These are phyloP conservation scores for Orthosia cruda DNA, from an alignment of 2,888 invertebrate species.

Conservation along the genomic window DNA sequence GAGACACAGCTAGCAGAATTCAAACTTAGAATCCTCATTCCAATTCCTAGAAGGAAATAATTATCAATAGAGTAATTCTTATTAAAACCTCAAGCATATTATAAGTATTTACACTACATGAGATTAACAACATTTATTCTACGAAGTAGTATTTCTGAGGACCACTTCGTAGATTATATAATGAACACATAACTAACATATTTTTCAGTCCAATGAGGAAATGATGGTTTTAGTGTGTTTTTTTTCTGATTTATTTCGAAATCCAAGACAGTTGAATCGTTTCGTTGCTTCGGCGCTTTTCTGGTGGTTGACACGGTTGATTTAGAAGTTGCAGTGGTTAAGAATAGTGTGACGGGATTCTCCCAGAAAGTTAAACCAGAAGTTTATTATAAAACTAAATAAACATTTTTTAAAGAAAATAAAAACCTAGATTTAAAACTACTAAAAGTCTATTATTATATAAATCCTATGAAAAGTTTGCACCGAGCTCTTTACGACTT, in stretches of 20 bases:
- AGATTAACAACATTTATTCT: background rate
- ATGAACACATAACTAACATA: no score
- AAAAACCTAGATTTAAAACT: background rate
- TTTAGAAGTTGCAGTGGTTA: background rate
- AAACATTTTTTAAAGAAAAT: background rate
- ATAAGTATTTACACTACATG: background rate
- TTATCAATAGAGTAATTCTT: background rate
- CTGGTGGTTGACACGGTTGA: no score
- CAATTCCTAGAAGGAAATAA: background rate
- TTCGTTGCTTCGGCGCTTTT: background rate
- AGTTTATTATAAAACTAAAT: no score
- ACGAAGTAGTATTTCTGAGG: no score
- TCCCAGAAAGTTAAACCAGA: no score
- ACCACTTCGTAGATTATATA: no score
- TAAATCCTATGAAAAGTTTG: conserved; percentile 28
- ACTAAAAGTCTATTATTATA: background rate
- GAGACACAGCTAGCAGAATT: background rate
- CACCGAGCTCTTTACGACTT: conserved; percentile 38
- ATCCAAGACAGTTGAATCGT: background rate
- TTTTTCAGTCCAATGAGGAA: no score
- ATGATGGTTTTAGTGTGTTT: no score
- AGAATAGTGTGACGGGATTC: background rate
- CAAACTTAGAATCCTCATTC: background rate
- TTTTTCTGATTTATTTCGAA: no score
- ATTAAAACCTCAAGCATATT: no score